Evolutionary conservation across 92 coral and sea anemone species (phyloP), one percentile per base, ranked within the genome.

Genomic region (Umimayanthus kanabou): DNA sequence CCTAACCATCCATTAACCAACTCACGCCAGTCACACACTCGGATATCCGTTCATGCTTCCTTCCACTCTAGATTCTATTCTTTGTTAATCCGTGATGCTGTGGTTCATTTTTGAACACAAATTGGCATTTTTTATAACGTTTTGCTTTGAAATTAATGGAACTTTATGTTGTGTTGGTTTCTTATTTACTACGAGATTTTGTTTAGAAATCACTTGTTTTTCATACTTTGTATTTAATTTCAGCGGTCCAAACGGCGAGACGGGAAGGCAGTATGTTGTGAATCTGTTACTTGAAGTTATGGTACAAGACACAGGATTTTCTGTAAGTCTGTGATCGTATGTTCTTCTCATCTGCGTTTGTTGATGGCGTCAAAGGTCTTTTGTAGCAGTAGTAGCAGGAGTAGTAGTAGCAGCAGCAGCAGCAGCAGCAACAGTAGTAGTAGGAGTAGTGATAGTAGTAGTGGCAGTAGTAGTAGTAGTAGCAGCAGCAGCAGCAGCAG

Each of bases 281-380:
- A 92, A 97, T 66, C 82, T 97, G 61, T 89, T 97, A 55, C 92
- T 97, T 28, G 98, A 97, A 71, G 91, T 97, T 3, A 90, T 97
- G 99, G 98, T 97, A 33, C 99, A 97, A 84, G 95, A 93, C 25
- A 95, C 99, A 16, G 99, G 96, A 15, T 97, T 97, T 82, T 86
- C 97, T 8, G 99, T 97, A 90, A 94, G 98, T 86, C 22, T 9
- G 5, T 39, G 18, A 53, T 55, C 22, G 42, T 26, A 40, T 7
- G 42, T 16, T 58, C 5, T 7, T 70, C 23, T 39, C 30, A 45
- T 75, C 23, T 23, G 29, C 25, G 28, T 57, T 47, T 28, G 40
- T 53, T 22, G 61, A 9, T 47, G 18, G 18, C 18, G 11, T 20
- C 7, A 53, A 15, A 53, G 45, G 28, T 82, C 16, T 20, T 61